phyloP scores from a whole-genome alignment of 2,797 vertebrate species.

The Coluber constrictor region DNA sequence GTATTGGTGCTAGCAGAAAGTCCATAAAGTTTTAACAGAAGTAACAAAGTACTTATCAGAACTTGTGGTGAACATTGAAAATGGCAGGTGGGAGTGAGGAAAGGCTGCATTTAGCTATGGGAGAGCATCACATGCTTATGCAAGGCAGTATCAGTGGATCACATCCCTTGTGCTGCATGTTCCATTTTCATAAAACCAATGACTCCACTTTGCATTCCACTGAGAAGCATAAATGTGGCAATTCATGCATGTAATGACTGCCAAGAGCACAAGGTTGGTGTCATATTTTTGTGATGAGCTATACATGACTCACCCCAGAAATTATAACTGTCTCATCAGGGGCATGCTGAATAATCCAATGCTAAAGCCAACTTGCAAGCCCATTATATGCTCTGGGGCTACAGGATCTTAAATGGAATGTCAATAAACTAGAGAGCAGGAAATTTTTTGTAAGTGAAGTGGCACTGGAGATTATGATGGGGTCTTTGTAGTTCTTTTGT shows the following conservation, averaged over 20 bases:
- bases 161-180: not conserved
- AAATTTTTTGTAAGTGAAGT: slow-evolving; percentile 38
- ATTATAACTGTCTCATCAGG: slow-evolving; percentile 9
- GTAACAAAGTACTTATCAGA: not conserved
- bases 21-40: not conserved
- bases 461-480: not conserved
- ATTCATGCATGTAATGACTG: slow-evolving; percentile 3
- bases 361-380: slow-evolving; percentile 15
- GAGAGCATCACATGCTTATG: not conserved
- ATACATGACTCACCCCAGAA: slow-evolving; percentile 18
- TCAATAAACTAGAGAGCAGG: not conserved
- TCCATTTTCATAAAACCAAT: slow-evolving; percentile 11
- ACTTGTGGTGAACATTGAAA: no score
- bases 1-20: not conserved
- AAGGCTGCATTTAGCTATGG: not conserved
- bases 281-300: slow-evolving; percentile 33
- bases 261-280: not conserved
- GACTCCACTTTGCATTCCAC: not conserved
- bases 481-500: slow-evolving; percentile 34
- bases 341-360: not conserved
- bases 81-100: no score
- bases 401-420: slow-evolving; percentile 35
- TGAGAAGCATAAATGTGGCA: not conserved
- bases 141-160: not conserved
- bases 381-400: slow-evolving; percentile 7